Conservation (phyloP, 2,888 invertebrate species). For the Cephalotes varians region DNA sequence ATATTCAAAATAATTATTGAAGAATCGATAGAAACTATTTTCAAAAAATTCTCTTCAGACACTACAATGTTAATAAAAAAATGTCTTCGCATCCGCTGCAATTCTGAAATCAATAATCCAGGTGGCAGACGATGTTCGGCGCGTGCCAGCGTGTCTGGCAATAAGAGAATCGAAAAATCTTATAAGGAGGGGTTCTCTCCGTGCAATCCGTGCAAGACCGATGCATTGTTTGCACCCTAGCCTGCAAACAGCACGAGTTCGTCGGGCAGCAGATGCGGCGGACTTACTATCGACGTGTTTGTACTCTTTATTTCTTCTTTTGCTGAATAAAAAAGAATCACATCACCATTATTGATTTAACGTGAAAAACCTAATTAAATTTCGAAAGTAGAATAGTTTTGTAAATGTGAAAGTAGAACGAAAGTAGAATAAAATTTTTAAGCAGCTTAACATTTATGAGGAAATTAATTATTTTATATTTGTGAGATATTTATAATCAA, state of each 20-base stretch:
- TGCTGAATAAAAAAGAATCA: conserved; percentile 8
- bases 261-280: conserved; percentile 70
- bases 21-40: not conserved
- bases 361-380: not conserved
- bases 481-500: not conserved
- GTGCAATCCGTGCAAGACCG: conserved; percentile 62
- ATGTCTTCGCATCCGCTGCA: conserved; percentile 69
- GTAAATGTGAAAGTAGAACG: not conserved
- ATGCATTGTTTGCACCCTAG: conserved; percentile 71
- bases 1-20: not conserved
- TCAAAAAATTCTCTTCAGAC: not conserved
- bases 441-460: not conserved
- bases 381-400: not conserved
- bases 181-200: conserved; percentile 60
- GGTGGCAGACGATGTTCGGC: conserved; percentile 81
- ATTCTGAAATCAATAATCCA: conserved; percentile 81
- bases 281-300: conserved; percentile 50
- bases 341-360: conserved; percentile 33
- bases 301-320: conserved; percentile 30
- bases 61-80: not conserved
- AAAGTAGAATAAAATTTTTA: not conserved
- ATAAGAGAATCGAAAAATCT: conserved; percentile 74
- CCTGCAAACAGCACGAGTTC: conserved; percentile 61
- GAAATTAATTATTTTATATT: not conserved
- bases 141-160: conserved; percentile 81